Evolutionary conservation across 2,888 invertebrate genomes (phyloP).

Genomic region (Criorhina ranunculi): DNA sequence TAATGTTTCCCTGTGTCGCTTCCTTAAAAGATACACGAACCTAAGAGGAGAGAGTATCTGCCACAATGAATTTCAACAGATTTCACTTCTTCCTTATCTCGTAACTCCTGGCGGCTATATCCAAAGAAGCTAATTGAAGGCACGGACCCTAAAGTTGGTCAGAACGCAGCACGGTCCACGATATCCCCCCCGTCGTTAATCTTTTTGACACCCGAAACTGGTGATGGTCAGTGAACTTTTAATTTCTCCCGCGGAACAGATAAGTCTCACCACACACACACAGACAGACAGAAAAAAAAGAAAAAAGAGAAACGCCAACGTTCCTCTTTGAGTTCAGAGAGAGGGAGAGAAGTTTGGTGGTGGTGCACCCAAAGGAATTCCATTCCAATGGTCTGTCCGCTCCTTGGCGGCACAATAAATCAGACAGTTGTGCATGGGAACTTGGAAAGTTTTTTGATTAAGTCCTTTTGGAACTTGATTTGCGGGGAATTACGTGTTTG

Average conservation of each 20-base stretch:
- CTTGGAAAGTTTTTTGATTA: slow-evolving; percentile 43
- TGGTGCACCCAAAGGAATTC: slow-evolving; percentile 52
- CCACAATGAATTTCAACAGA: slow-evolving; percentile 12
- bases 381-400: slow-evolving; percentile 24
- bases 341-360: not conserved
- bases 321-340: slow-evolving; percentile 5
- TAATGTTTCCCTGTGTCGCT: slow-evolving; percentile 1
- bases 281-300: not conserved
- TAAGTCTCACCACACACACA: no score
- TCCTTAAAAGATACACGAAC: slow-evolving; percentile 37
- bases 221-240: slow-evolving; percentile 61
- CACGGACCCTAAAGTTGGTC: slow-evolving; percentile 5
- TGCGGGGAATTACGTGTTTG: slow-evolving; percentile 38
- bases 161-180: slow-evolving; percentile 24
- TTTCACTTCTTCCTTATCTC: not conserved
- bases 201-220: slow-evolving; percentile 57
- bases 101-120: not conserved
- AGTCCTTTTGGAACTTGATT: slow-evolving; percentile 49
- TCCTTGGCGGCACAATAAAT: slow-evolving; percentile 34
- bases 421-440: slow-evolving; percentile 24
- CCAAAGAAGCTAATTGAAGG: not conserved
- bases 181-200: slow-evolving; percentile 21
- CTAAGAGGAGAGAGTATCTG: not conserved
- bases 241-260: slow-evolving; percentile 22
- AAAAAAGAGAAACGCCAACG: not conserved